Percentiles rank a stretch among this genome's conserved stretches.
These are phyloP conservation scores for Cololabis saira DNA, from an alignment of 2,113 vertebrate species.

Conservation along the genomic window DNA sequence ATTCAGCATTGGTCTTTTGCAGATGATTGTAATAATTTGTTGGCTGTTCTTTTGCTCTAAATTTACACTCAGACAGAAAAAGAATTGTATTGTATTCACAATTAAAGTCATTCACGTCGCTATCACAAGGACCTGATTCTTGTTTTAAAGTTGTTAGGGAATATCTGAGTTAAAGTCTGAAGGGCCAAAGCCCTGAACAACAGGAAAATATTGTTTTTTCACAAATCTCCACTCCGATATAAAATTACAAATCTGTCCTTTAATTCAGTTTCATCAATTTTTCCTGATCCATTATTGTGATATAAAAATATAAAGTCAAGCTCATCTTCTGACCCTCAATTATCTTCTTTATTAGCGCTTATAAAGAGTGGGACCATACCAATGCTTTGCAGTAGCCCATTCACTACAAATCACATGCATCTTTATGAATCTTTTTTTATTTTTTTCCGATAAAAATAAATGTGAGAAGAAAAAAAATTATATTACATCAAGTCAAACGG, in stretches of 20 bases:
- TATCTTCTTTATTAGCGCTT: slow-evolving; percentile 26
- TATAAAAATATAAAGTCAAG: not conserved
- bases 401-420: slow-evolving; percentile 69
- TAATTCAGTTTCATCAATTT: not conserved
- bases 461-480: slow-evolving; percentile 30
- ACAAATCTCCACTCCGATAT: not conserved
- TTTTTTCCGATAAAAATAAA: slow-evolving; percentile 57
- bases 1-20: not conserved
- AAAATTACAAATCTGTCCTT: not conserved
- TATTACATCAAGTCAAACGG: slow-evolving; percentile 62
- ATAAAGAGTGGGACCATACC: slow-evolving; percentile 65
- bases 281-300: not conserved
- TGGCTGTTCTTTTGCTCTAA: not conserved
- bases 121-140: not conserved
- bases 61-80: not conserved
- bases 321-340: slow-evolving; percentile 14
- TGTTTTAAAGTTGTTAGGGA: not conserved
- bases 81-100: not conserved
- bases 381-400: slow-evolving; percentile 64
- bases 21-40: not conserved
- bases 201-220: too few relatives aligned
- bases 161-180: too few relatives aligned
- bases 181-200: too few relatives aligned
- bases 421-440: slow-evolving; percentile 47
- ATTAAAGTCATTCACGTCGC: not conserved